phyloP scores from a whole-genome alignment of 2,888 invertebrate species.

The Argyra leucocephala region DNA sequence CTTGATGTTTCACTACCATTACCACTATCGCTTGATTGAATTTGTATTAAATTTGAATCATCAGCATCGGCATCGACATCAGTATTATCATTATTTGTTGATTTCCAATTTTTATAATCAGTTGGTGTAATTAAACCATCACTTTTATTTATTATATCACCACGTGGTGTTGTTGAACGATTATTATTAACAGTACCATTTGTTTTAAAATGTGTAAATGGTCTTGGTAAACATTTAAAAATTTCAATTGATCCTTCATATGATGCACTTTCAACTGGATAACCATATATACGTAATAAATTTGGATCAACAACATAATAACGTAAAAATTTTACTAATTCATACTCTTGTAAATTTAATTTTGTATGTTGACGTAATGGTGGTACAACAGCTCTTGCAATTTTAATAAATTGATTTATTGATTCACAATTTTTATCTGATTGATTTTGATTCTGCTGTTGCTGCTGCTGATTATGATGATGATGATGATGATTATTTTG shows the following conservation, averaged over 20 bases:
- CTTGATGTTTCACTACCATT: conserved; percentile 47
- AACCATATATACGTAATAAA: conserved; percentile 58
- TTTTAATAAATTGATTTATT: conserved; percentile 13
- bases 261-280: conserved; percentile 56
- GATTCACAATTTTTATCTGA: background rate
- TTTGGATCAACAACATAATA: conserved; percentile 54
- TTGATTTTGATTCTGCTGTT: background rate
- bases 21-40: conserved; percentile 47
- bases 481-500: background rate
- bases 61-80: conserved; percentile 19
- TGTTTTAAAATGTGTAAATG: conserved; percentile 29
- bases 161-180: conserved; percentile 1
- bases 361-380: conserved; percentile 43
- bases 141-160: conserved; percentile 31
- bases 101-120: conserved; percentile 21
- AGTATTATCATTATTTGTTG: conserved; percentile 6
- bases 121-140: conserved; percentile 27
- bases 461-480: background rate
- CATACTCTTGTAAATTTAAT: conserved; percentile 46
- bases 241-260: conserved; percentile 55
- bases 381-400: conserved; percentile 24
- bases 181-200: background rate
- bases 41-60: background rate
- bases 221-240: conserved; percentile 50
- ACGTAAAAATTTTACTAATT: conserved; percentile 50